Percentiles rank a stretch among this genome's conserved stretches.
These are phyloP conservation scores for Eurosta solidaginis DNA, from an alignment of 1,140 invertebrate species.

Conservation along the genomic window DNA sequence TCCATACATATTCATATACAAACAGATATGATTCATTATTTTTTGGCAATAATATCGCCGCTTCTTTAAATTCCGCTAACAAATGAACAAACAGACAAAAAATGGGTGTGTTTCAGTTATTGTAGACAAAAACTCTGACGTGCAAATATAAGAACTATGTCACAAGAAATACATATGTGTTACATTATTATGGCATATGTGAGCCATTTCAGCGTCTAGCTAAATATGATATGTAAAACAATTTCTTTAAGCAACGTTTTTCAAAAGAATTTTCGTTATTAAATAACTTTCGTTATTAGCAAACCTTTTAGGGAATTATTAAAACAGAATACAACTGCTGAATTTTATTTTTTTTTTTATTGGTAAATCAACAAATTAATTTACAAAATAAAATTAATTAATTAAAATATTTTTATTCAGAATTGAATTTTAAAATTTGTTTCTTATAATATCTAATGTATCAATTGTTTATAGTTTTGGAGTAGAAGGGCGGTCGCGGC, in stretches of 20 bases:
- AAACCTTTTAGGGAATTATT: not conserved
- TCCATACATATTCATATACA: too few relatives aligned
- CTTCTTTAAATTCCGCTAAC: not conserved
- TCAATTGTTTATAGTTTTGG: too few relatives aligned
- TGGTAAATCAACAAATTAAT: not conserved
- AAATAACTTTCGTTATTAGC: not conserved
- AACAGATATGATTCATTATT: too few relatives aligned
- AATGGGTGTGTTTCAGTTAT: not conserved
- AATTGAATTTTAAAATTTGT: too few relatives aligned
- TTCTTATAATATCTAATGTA: too few relatives aligned
- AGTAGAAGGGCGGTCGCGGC: too few relatives aligned
- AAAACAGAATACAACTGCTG: not conserved
- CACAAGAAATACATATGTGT: not conserved
- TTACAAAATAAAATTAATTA: not conserved
- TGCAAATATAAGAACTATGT: not conserved
- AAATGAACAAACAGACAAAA: not conserved
- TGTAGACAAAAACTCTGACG: constrained; percentile 15
- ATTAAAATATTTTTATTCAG: too few relatives aligned
- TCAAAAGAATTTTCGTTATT: not conserved
- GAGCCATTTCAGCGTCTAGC: not conserved
- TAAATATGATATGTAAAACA: not conserved
- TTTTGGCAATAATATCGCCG: not conserved
- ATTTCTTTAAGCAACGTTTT: not conserved
- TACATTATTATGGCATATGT: not conserved
- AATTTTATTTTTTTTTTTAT: not conserved